phyloP scores from a whole-genome alignment of 2,113 vertebrate genomes.

The Meles meles region DNA sequence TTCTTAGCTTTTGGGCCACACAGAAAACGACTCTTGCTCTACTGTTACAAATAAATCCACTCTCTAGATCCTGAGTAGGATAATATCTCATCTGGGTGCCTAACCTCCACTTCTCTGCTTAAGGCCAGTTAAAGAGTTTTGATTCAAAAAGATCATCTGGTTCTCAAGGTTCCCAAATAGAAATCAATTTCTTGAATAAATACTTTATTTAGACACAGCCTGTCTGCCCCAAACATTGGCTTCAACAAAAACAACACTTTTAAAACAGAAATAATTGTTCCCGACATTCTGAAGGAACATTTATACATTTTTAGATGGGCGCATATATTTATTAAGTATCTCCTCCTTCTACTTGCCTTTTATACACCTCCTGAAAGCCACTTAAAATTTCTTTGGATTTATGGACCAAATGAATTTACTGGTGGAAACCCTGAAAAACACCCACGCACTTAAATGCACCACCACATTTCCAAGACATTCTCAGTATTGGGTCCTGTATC shows the following conservation, averaged over 20 bases:
- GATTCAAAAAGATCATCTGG: background rate
- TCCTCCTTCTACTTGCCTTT: background rate
- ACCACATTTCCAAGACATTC: background rate
- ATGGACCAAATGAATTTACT: background rate
- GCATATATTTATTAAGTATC: background rate
- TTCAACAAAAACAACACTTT: conserved; percentile 6
- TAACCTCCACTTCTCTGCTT: background rate
- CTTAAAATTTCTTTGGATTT: background rate
- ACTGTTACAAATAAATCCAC: background rate
- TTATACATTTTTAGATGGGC: background rate
- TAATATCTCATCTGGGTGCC: background rate
- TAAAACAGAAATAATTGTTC: conserved; percentile 42
- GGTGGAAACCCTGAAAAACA: background rate
- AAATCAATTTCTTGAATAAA: conserved; percentile 21
- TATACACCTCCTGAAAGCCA: background rate
- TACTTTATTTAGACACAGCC: background rate
- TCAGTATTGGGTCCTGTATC: background rate
- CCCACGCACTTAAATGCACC: background rate
- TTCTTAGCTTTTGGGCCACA: background rate
- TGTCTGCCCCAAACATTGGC: background rate
- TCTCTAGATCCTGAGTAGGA: background rate
- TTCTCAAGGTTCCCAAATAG: background rate
- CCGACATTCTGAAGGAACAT: background rate
- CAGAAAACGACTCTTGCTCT: background rate
- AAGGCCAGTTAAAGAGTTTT: background rate